Base-by-base conservation (phyloP, 2,888 invertebrate genomes). In the Sussaba pulchella region DNA sequence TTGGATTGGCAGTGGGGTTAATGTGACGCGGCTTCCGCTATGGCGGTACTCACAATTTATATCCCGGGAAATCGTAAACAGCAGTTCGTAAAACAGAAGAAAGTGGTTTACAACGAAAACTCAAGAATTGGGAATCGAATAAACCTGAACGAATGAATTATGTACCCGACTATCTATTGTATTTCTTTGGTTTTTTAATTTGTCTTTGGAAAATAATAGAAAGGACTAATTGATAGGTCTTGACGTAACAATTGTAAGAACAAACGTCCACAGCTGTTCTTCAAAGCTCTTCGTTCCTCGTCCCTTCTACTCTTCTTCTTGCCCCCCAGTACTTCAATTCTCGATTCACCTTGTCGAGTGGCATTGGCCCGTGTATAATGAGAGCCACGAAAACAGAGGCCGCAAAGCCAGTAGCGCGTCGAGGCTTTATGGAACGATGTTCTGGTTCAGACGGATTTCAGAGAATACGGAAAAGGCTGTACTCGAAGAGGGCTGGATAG, bases 351-450 rank as follows among this genome's bases (percentile, higher is more conserved):
- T 41, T 70, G 71, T 70, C 66, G 70, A 54, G 69, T 26, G 47
- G 50, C 59, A 76, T 80, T 39, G 19, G 45, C 39, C 50, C 41
- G 41, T 39, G 69, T 57, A 12, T 47, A 79, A 81, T 57, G 69
- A 69, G 50, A 77, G 77, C 21, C 43, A 64, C 9, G 21, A 41
- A 61, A 72, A 67, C 39, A 47, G 45, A 67, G 59, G 47, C 39
- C 10, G 47, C 5, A 64, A 9, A 47, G 14, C 57, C 31, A 26
- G 76, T n/a, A 61, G 41, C 64, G 79, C 45, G 19, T 66, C 36
- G 75, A 63, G 57, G 69, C 81, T 77, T 77, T 70, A 77, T 81
- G 73, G 73, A 81, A 81, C 69, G 69, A 81, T 81, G 67, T 77
- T 61, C 76, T 73, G 72, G 76, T 63, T 19, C 52, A 71, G 72